Evolutionary conservation across 2,888 invertebrate species (phyloP), one percentile per base, ranked within the genome.

Genomic region (Corbicula japonica): DNA sequence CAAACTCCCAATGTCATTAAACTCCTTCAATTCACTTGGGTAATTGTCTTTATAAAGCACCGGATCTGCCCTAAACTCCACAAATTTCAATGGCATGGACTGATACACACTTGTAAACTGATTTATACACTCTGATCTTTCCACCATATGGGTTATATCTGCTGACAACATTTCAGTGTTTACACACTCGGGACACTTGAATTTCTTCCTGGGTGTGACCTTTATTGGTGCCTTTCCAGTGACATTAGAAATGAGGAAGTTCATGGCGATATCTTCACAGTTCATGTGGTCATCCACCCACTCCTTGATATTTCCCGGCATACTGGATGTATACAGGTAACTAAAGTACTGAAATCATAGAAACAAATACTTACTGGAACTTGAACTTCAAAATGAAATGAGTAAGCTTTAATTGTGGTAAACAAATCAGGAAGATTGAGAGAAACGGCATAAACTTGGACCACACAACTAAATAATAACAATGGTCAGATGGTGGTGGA

Each of bases 211-310:
- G 0, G 98, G 98, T 0, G 98, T 97, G 35, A 98, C 98, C 87
- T 94, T 94, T 35, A 99, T 97, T 0, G 98, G 98, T 1, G 98
- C 96, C 94, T 98, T 98, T 87, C 97, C 96, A 0, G 98, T 98
- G 23, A 97, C 94, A 93, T 98, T 98, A 1, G 98, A 97, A 35
- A 99, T 97, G 4, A 99, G 95, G 94, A 98, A 99, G 94, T 99
- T 99, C 98, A 99, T 98, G 0, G 98, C 98, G 87, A 99, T 98
- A 92, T 99, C 98, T 93, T 99, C 99, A 92, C 98, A 99, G 94
- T 99, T 99, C 97, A 98, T 98, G 91, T 97, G 96, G 21, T 97
- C 96, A 93, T 99, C 98, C 0, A 98, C 98, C 97, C 97, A 98
- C 69, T 96, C 95, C 76, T 96, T 96, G 52, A 98, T 96, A 88